Base-by-base conservation (phyloP, 1,140 invertebrate genomes). In the Melitaea cinxia region DNA sequence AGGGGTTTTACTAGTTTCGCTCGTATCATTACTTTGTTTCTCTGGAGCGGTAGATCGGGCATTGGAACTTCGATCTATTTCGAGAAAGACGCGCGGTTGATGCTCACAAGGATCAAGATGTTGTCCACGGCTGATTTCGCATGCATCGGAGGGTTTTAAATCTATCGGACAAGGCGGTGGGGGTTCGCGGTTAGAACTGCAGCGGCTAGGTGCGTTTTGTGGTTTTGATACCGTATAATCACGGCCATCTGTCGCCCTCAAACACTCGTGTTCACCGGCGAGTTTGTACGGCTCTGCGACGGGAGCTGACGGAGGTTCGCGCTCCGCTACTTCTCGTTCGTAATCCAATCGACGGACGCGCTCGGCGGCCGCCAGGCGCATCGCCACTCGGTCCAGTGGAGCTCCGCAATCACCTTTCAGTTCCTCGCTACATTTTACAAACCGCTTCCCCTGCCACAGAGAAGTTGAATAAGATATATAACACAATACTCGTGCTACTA, bases 101-200 rank as follows among this genome's bases (percentile, higher is more conserved):
- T 80, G 73, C n/a, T 67, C 73, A 42, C 80, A 80, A 4, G 75
- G 77, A 60, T 80, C 75, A 9, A 75, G 47, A 21, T 68, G 58
- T 0, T 19, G n/a, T 2, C 42, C 57, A 0, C 30, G 45, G 14
- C 30, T 63, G 6, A 75, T 68, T 5, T 67, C 50, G 47, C 75
- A 78, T 15, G 33, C 53, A 23, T 68, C 57, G n/a, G 59, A 59
- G 6, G 73, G 66, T 4, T 63, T 23, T 3, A 75, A 35, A 4
- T 69, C 26, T 7, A 77, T 49, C 9, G 64, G 47, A 1, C 33
- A 56, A 7, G 67, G 47, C 17, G 55, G 58, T 12, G 68, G 55
- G 4, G 68, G 47, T n/a, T 12, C 15, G 19, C 26, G 58, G 15
- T 24, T n/a, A 2, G 62, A 56, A 9, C 53, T 42, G 12, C 52